Percentiles rank a stretch among this genome's conserved stretches.
Conservation (phyloP, 2,113 vertebrate genomes). For the Bos taurus region ARS-UCD2.0 NC_037356.1:13488501-13489000, state of each 20-base stretch:
- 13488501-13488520: not conserved
- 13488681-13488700: not conserved
- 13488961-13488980: too few species aligned
- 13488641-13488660: not conserved
- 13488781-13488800: not conserved
- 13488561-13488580: not conserved
- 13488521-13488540: not conserved
- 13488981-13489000: too few species aligned
- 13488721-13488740: not conserved
- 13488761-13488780: conserved; percentile 30
- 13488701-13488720: not conserved
- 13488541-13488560: not conserved
- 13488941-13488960: not conserved
- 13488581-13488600: not conserved
- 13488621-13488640: not conserved
- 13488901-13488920: not conserved
- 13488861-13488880: not conserved
- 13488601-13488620: not conserved
- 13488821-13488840: not conserved
- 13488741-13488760: conserved; percentile 20
- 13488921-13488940: not conserved
- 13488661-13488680: not conserved
- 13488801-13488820: not conserved
- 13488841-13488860: not conserved
- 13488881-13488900: not conserved